Conservation (phyloP, 2,888 invertebrate species). For the Tinea semifulvella region DNA sequence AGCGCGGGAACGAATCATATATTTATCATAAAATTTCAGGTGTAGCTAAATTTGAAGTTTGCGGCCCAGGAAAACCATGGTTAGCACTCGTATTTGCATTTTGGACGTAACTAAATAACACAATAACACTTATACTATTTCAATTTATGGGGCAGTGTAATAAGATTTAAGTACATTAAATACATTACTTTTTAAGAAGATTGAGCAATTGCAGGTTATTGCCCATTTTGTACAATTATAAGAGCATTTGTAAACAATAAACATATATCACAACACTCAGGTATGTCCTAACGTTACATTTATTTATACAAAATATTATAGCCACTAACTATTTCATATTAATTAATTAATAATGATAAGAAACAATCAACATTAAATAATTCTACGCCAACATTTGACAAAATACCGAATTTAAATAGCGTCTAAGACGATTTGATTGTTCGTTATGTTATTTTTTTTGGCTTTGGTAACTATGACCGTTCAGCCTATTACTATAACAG, state of each 20-base stretch:
- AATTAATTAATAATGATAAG: neutral
- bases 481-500: too few relatives aligned
- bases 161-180: constrained; percentile 6
- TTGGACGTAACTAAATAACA: too few relatives aligned
- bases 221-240: constrained; percentile 41
- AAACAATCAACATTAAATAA: constrained; percentile 1
- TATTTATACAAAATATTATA: constrained; percentile 2
- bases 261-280: constrained; percentile 37
- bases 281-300: neutral
- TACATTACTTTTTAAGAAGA: constrained; percentile 19
- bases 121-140: constrained; percentile 1
- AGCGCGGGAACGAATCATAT: too few relatives aligned
- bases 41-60: too few relatives aligned
- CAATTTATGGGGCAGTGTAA: constrained; percentile 9
- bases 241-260: constrained; percentile 31
- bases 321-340: neutral
- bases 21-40: too few relatives aligned
- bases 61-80: too few relatives aligned
- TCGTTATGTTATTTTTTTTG: too few relatives aligned
- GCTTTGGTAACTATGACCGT: too few relatives aligned
- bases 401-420: too few relatives aligned
- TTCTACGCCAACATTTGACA: too few relatives aligned
- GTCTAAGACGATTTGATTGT: too few relatives aligned
- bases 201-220: constrained; percentile 48
- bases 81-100: too few relatives aligned